These are phyloP conservation scores for Tetramorium simillimum DNA, from an alignment of 1,140 invertebrate species.

Conservation along the genomic window DNA sequence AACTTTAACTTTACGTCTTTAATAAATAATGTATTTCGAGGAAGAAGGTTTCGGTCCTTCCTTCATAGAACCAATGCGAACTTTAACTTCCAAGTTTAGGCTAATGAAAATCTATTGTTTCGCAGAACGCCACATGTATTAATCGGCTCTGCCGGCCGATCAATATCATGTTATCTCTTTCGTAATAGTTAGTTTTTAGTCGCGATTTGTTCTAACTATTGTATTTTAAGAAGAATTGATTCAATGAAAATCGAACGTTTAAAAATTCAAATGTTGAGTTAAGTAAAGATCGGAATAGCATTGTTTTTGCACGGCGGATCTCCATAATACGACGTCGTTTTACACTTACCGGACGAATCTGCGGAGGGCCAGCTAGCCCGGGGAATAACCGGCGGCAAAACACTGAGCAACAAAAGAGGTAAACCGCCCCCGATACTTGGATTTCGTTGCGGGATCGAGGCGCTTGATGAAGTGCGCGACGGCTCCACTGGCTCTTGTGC, in stretches of 20 bases:
- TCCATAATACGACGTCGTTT: constrained; percentile 22
- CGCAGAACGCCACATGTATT: not conserved
- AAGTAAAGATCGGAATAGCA: not conserved
- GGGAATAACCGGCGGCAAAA: constrained; percentile 90
- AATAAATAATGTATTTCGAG: constrained; percentile 34
- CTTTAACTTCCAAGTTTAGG: not conserved
- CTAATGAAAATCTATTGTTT: constrained; percentile 27
- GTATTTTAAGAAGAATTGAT: constrained; percentile 4
- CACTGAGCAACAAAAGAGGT: constrained; percentile 89
- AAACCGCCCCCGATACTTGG: constrained; percentile 89
- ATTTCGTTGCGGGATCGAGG: constrained; percentile 87
- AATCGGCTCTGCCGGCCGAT: not conserved
- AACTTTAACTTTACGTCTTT: not conserved
- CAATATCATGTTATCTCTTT: not conserved
- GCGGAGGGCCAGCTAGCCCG: constrained; percentile 91
- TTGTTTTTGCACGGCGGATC: constrained; percentile 74
- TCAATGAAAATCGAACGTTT: not conserved
- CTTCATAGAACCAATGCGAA: not conserved
- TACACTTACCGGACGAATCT: constrained; percentile 83
- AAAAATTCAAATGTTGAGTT: not conserved
- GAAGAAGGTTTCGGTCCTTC: not conserved
- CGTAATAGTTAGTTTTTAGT: not conserved
- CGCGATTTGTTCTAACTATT: not conserved
- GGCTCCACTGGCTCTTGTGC: constrained; percentile 83
- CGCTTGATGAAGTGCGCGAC: constrained; percentile 86